These are phyloP conservation scores for Myopa testacea DNA, from an alignment of 2,888 invertebrate species.

Conservation along the genomic window DNA sequence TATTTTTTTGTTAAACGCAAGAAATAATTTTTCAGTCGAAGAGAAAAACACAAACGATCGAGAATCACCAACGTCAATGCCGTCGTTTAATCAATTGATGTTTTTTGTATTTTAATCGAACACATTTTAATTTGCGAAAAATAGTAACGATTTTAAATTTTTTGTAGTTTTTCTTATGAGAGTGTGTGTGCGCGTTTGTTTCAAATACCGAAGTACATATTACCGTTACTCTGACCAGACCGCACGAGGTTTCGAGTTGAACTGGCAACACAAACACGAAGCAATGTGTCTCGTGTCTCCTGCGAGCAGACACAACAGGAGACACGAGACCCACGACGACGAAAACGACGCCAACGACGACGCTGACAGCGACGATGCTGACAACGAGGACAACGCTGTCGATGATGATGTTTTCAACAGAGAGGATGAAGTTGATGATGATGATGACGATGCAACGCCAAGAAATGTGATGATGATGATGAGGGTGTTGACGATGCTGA, in stretches of 20 bases:
- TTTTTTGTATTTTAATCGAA: too few relatives aligned
- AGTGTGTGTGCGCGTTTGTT: too few relatives aligned
- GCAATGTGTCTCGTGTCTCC: neutral
- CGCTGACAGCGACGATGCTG: neutral
- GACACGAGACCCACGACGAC: too few relatives aligned
- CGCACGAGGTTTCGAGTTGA: slow-evolving; percentile 37
- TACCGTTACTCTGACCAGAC: slow-evolving; percentile 25
- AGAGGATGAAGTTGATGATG: slow-evolving; percentile 6
- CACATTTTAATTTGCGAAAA: too few relatives aligned
- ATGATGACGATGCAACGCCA: slow-evolving; percentile 2
- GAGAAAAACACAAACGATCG: too few relatives aligned
- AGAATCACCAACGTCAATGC: too few relatives aligned
- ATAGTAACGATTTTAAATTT: too few relatives aligned
- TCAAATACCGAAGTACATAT: neutral
- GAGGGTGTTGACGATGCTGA: slow-evolving; percentile 33
- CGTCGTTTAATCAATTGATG: too few relatives aligned
- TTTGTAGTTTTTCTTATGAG: too few relatives aligned
- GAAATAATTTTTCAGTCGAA: too few relatives aligned
- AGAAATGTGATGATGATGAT: slow-evolving; percentile 20
- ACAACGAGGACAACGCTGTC: too few relatives aligned
- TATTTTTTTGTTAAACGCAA: too few relatives aligned
- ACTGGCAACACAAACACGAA: slow-evolving; percentile 37
- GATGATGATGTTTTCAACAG: neutral
- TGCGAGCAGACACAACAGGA: slow-evolving; percentile 22
- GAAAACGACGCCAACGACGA: slow-evolving; percentile 3